These are phyloP conservation scores for Cossypha heuglini DNA, from an alignment of 2,797 vertebrate species.

Conservation along the genomic window DNA sequence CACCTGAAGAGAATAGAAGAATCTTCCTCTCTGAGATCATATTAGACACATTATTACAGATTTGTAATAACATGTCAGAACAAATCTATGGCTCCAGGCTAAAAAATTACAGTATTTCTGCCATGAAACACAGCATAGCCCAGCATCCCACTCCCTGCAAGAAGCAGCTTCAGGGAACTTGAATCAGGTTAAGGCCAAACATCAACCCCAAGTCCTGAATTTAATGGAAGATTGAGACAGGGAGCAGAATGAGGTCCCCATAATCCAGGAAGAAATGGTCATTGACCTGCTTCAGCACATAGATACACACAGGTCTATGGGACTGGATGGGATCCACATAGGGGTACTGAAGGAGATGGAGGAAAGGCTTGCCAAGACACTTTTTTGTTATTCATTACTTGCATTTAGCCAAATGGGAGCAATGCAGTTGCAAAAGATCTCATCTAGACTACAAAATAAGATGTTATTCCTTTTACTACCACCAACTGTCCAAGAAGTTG, in stretches of 20 bases:
- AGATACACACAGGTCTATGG: fast-evolving
- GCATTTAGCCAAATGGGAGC: neutral
- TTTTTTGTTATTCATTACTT: neutral
- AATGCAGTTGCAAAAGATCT: neutral
- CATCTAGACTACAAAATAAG: neutral
- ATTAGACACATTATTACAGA: neutral
- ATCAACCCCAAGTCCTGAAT: neutral
- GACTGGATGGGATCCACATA: neutral
- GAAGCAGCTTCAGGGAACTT: neutral
- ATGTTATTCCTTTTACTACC: neutral
- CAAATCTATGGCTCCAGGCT: neutral
- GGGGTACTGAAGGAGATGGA: neutral
- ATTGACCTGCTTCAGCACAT: neutral
- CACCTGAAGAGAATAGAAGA: neutral
- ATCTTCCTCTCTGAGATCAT: neutral
- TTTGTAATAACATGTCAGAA: neutral
- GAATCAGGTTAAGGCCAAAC: neutral
- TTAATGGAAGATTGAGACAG: neutral
- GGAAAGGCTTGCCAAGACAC: neutral
- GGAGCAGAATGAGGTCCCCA: neutral
- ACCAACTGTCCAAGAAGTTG: neutral
- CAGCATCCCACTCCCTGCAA: neutral
- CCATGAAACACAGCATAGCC: neutral
- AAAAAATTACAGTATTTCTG: neutral
- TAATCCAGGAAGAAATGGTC: neutral